Percentiles rank a stretch among this genome's conserved stretches.
phyloP scores from a whole-genome alignment of 2,888 invertebrate genomes.

The Melanargia galathea region DNA sequence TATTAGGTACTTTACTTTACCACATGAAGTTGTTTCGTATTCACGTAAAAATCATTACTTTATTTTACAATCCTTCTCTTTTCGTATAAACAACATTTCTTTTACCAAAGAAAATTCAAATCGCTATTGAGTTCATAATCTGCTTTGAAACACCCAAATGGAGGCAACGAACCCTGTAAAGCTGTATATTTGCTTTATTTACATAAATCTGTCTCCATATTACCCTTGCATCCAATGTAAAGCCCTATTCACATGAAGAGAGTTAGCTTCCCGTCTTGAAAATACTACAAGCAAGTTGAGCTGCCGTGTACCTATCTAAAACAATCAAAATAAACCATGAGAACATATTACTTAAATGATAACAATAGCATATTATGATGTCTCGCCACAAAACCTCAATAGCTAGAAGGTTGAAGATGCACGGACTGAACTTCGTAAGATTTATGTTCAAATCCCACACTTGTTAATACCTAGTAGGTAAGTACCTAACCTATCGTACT shows the following conservation, averaged over 20 bases:
- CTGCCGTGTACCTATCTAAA: too few relatives aligned
- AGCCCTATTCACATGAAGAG: conserved; percentile 2
- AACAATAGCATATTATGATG: too few relatives aligned
- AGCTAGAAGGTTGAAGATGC: too few relatives aligned
- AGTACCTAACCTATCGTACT: too few relatives aligned
- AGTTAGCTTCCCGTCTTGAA: neutral
- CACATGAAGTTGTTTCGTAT: neutral
- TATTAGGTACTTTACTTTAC: too few relatives aligned
- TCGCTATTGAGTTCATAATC: conserved; percentile 22
- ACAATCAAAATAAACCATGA: too few relatives aligned
- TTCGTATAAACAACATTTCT: neutral
- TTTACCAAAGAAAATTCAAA: conserved; percentile 8
- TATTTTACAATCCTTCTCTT: neutral
- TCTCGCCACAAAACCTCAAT: too few relatives aligned
- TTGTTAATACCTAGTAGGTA: too few relatives aligned
- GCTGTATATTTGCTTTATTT: conserved; percentile 28
- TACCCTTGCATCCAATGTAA: conserved; percentile 22
- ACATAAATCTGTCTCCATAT: conserved; percentile 26
- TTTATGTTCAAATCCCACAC: too few relatives aligned
- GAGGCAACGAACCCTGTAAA: conserved; percentile 26
- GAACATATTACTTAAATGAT: too few relatives aligned
- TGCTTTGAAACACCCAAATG: conserved; percentile 18
- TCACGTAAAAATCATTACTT: neutral
- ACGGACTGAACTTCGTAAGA: too few relatives aligned
- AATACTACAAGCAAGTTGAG: neutral